phyloP scores from a whole-genome alignment of 2,888 invertebrate species.

The Sipha maydis region DNA sequence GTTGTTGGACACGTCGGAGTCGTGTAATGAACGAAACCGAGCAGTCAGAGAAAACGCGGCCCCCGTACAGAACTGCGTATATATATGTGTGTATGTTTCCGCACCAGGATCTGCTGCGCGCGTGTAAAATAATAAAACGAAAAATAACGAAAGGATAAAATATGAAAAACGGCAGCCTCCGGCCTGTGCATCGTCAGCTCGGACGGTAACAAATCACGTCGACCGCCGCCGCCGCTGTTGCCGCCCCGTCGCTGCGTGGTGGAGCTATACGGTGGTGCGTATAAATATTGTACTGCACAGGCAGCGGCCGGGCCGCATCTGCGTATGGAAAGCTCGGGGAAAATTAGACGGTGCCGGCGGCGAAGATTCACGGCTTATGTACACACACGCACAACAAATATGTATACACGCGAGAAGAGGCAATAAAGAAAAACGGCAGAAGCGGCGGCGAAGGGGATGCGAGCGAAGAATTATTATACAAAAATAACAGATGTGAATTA shows the following conservation, averaged over 20 bases:
- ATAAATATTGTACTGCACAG: neutral
- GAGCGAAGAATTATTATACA: slow-evolving; percentile 59
- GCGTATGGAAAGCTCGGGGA: slow-evolving; percentile 56
- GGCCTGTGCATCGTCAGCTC: slow-evolving; percentile 56
- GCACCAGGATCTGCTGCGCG: neutral
- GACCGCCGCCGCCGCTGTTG: slow-evolving; percentile 7
- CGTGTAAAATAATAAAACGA: neutral
- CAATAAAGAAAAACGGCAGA: slow-evolving; percentile 58
- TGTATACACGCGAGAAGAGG: neutral
- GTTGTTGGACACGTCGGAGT: too few species aligned
- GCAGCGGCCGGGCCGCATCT: slow-evolving; percentile 55
- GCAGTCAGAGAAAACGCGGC: too few species aligned
- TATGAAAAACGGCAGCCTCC: slow-evolving; percentile 48
- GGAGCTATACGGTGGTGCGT: neutral
- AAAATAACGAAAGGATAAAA: slow-evolving; percentile 42
- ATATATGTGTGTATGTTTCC: neutral
- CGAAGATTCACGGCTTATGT: slow-evolving; percentile 59
- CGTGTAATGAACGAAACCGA: too few species aligned
- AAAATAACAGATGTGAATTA: slow-evolving; percentile 64
- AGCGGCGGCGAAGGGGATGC: slow-evolving; percentile 10
- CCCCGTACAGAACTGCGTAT: neutral
- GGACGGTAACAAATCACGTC: slow-evolving; percentile 60
- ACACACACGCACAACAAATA: neutral
- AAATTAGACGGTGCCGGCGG: slow-evolving; percentile 56
- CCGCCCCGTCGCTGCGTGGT: neutral